These are phyloP conservation scores for Ceratina australensis DNA, from an alignment of 1,140 invertebrate genomes.

Conservation along the genomic window DNA sequence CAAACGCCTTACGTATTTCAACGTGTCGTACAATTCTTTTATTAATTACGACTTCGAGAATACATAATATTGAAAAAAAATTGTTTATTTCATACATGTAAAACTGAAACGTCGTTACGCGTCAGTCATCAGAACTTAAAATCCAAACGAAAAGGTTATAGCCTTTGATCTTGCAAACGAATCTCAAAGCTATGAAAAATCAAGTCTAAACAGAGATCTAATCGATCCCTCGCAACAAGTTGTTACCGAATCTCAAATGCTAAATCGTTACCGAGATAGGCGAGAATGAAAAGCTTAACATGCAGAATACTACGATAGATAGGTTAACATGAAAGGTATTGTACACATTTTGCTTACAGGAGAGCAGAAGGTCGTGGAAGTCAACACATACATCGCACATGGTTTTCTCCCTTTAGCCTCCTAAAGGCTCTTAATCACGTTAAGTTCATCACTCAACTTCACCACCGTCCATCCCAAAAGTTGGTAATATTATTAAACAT, in stretches of 20 bases:
- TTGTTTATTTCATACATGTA: not conserved
- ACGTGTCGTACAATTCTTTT: slow-evolving; percentile 36
- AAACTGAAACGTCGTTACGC: not conserved
- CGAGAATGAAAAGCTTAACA: slow-evolving; percentile 9
- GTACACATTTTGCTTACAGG: slow-evolving; percentile 84
- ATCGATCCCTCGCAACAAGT: not conserved
- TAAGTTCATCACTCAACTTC: slow-evolving; percentile 69
- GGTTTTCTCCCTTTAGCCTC: slow-evolving; percentile 69
- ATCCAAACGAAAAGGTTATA: slow-evolving; percentile 33
- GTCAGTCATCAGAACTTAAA: slow-evolving; percentile 2
- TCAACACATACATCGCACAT: slow-evolving; percentile 91
- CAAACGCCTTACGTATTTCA: not conserved
- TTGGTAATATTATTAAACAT: slow-evolving; percentile 75
- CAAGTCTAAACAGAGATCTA: not conserved
- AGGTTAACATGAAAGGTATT: slow-evolving; percentile 59
- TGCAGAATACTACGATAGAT: slow-evolving; percentile 40
- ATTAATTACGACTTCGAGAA: slow-evolving; percentile 35
- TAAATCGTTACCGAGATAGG: not conserved
- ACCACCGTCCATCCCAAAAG: slow-evolving; percentile 60
- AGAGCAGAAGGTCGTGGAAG: slow-evolving; percentile 87
- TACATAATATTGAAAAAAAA: not conserved
- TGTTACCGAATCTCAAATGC: not conserved
- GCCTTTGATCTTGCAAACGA: not conserved
- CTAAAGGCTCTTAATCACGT: slow-evolving; percentile 73
- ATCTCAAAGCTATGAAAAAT: not conserved